Base-by-base conservation (phyloP, 2,113 vertebrate genomes). In the Ptychochromis oligacanthus region DNA sequence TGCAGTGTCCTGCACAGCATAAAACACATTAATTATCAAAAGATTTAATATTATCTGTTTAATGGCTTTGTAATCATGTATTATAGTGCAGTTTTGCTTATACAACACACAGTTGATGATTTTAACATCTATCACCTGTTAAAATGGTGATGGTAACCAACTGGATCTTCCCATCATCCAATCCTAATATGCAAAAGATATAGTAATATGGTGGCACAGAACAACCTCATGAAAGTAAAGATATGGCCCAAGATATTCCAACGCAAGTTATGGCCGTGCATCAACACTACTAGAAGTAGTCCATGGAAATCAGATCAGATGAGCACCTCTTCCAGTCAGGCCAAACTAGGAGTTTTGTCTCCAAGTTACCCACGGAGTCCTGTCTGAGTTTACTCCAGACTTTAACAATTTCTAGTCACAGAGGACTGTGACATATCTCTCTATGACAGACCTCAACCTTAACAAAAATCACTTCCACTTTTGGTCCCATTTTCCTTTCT, bases 401-500 rank as follows among this genome's bases (percentile, higher is more conserved):
- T 43, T 60, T 38, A 80, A 20, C 55, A 28, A 20, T 54, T 80
- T 81, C 26, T n/a, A 74, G 75, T 75, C 40, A 36, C 57, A 28
- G 46, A 77, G n/a, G 61, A 26, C 59, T 84, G 58, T 59, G 61
- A 86, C 36, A 76, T 31, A 61, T n/a, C 59, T 36, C 26, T 76
- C 64, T 60, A 67, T 43, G 2, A 59, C 52, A 54, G 49, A 70
- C 13, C 36, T 61, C 40, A 22, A 72, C 82, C 79, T 76, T 72
- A 77, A 9, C 46, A 65, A 3, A 61, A 81, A 84, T 59, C 1
- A n/a, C 78, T 84, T 88, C 64, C 80, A 77, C 56, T 79, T 84
- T 83, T 93, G 91, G 93, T 92, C 92, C 89, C 64, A n/a, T 79
- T 79, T 54, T 82, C 46, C 58, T 76, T 74, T 82, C 74, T 43